Percentiles rank a stretch among this genome's conserved stretches.
Conservation (phyloP, 2,888 invertebrate genomes). For the Scaptomyza cyrtandrae region DNA sequence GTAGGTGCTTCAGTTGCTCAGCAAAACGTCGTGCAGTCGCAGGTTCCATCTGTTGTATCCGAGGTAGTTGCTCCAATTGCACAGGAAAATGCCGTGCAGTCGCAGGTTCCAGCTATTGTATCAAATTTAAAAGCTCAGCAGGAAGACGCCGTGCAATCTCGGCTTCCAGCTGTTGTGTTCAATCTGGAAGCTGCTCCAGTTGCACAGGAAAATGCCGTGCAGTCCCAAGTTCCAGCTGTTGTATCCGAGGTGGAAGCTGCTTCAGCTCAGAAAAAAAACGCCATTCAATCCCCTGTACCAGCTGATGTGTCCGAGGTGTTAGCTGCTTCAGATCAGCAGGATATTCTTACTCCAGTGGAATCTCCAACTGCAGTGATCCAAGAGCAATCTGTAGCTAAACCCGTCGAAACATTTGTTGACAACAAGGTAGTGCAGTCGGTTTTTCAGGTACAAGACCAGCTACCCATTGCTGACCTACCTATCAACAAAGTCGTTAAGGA, state of each 20-base stretch:
- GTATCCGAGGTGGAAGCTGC: neutral
- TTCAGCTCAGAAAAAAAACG: too few relatives aligned
- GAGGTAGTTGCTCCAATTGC: neutral
- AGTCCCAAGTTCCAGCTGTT: neutral
- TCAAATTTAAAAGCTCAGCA: too few relatives aligned
- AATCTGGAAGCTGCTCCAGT: neutral
- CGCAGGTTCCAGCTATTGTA: neutral
- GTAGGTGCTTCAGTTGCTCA: too few relatives aligned
- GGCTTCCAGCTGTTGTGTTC: neutral
- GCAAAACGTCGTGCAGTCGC: too few relatives aligned
- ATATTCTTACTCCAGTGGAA: neutral
- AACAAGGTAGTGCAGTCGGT: neutral
- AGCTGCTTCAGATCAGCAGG: neutral
- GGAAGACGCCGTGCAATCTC: neutral
- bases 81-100: neutral
- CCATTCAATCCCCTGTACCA: too few relatives aligned
- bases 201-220: neutral
- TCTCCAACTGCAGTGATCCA: neutral
- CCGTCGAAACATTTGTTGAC: neutral
- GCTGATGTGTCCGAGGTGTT: too few relatives aligned
- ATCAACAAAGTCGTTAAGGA: too few relatives aligned
- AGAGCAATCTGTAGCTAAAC: neutral
- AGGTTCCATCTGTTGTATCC: too few relatives aligned
- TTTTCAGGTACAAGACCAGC: neutral
- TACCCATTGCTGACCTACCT: neutral